Percentiles rank a stretch among this genome's conserved stretches.
Evolutionary conservation across 2,888 invertebrate genomes (phyloP).

Genomic region (Callimorpha dominula): DNA sequence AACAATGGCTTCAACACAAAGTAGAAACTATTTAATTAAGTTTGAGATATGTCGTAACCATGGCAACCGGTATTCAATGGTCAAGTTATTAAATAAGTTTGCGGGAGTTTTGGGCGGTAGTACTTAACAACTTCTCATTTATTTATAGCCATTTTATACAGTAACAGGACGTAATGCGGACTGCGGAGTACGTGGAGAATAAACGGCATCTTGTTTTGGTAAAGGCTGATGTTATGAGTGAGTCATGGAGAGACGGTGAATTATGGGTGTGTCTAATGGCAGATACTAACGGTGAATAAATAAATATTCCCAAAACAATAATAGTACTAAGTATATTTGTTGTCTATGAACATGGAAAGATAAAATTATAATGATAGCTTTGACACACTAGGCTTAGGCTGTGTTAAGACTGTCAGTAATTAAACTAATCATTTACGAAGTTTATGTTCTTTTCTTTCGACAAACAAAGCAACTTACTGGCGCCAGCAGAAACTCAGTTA

Average conservation of each 20-base stretch:
- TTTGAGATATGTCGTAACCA: slow-evolving; percentile 47
- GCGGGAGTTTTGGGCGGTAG: slow-evolving; percentile 46
- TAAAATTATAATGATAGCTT: no score
- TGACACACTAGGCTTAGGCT: no score
- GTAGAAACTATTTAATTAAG: slow-evolving; percentile 51
- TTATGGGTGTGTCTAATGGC: not conserved
- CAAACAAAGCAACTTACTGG: no score
- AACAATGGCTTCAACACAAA: not conserved
- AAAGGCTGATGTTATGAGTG: slow-evolving; percentile 12
- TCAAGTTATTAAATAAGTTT: slow-evolving; percentile 73
- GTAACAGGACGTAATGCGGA: slow-evolving; percentile 54
- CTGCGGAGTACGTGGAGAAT: slow-evolving; percentile 29
- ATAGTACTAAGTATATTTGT: no score
- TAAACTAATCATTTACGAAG: no score
- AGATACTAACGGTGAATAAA: no score
- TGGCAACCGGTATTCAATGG: slow-evolving; percentile 53
- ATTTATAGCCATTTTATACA: slow-evolving; percentile 75
- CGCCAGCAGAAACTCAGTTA: not conserved
- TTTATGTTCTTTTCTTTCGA: no score
- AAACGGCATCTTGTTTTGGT: slow-evolving; percentile 16
- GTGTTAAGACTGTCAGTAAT: no score
- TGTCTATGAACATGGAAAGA: no score
- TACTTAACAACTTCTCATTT: slow-evolving; percentile 65
- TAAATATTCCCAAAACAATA: not conserved
- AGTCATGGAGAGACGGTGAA: not conserved